Percentiles rank a stretch among this genome's conserved stretches.
These are phyloP conservation scores for Penaeus vannamei DNA, from an alignment of 1,140 invertebrate genomes.

Conservation along the genomic window DNA sequence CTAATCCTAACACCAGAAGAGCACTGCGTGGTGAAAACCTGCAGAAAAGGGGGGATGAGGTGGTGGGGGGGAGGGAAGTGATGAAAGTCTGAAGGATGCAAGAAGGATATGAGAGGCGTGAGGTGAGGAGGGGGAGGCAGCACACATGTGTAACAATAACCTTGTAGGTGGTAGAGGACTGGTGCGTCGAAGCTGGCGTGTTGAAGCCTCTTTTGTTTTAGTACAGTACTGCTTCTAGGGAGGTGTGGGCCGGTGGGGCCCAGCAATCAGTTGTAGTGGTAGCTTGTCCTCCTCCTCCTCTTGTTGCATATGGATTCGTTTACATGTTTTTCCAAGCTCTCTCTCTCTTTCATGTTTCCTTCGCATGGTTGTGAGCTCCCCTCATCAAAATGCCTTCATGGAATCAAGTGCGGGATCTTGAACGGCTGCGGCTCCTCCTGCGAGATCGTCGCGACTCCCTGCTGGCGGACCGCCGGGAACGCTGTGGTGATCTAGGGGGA, in stretches of 20 bases:
- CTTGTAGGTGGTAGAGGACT: conserved; percentile 16
- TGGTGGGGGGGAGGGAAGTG: conserved; percentile 17
- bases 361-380: conserved; percentile 1
- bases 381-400: conserved; percentile 8
- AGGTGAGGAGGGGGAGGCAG: conserved; percentile 13
- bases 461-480: conserved; percentile 45
- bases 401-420: conserved; percentile 57
- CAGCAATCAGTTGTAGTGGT: too few species aligned
- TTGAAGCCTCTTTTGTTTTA: conserved; percentile 16
- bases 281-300: too few species aligned
- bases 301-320: too few species aligned
- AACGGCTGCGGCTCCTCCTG: conserved; percentile 44
- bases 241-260: not conserved
- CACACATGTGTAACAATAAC: conserved; percentile 32
- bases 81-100: conserved; percentile 19
- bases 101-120: conserved; percentile 37
- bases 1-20: conserved; percentile 48
- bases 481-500: conserved; percentile 17
- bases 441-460: conserved; percentile 53
- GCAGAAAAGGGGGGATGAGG: conserved; percentile 44
- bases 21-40: conserved; percentile 49
- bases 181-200: not conserved
- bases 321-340: too few species aligned
- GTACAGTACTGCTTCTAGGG: conserved; percentile 10
- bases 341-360: conserved; percentile 3